Evolutionary conservation across 2,888 invertebrate species (phyloP), one percentile per base, ranked within the genome.

Genomic region (Itoplectis maculator): DNA sequence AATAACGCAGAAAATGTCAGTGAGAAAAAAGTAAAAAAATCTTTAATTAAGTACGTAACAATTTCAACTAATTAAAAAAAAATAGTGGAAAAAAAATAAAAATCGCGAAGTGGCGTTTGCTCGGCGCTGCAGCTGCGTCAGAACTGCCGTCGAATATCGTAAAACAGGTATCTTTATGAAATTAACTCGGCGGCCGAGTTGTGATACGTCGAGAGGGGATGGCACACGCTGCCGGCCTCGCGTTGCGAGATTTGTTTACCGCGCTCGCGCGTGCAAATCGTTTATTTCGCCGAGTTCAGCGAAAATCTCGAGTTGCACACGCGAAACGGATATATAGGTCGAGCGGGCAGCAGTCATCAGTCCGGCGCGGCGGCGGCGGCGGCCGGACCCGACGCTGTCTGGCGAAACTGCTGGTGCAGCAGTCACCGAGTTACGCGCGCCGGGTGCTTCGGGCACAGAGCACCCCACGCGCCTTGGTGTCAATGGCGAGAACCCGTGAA

Each of bases 351-450:
- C 59, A 51, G 66, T 73, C 66, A 73, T 78, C 70, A 70, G 78
- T 61, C n/a, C 5, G 2, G 47, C 37, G 18, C 40, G 65, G n/a
- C n/a, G n/a, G n/a, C n/a, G n/a, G n/a, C n/a, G n/a, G n/a, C n/a
- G n/a, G 66, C 56, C 56, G 56, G 59, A 56, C 37, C 56, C 40
- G 68, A 49, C 49, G 47, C 51, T 74, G 61, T 68, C 15, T 61
- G 68, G 68, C 42, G 68, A 79, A 74, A 79, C 61, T 68, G 74
- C 65, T 65, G 78, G 49, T 69, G 51, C 49, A 29, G 63, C 79
- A 79, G 73, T 51, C 73, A 11, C 56, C 68, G 66, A 61, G 59
- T 73, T 68, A 40, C 40, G 49, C n/a, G 59, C n/a, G 59, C 15
- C 37, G 59, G 40, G 65, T 61, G 69, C 56, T 73, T 73, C 59